A percentile compares a stretch with the other conserved stretches of the same genome.
phyloP scores from a whole-genome alignment of 2,797 vertebrate species.

The Typhlichthys eigenmanni region DNA sequence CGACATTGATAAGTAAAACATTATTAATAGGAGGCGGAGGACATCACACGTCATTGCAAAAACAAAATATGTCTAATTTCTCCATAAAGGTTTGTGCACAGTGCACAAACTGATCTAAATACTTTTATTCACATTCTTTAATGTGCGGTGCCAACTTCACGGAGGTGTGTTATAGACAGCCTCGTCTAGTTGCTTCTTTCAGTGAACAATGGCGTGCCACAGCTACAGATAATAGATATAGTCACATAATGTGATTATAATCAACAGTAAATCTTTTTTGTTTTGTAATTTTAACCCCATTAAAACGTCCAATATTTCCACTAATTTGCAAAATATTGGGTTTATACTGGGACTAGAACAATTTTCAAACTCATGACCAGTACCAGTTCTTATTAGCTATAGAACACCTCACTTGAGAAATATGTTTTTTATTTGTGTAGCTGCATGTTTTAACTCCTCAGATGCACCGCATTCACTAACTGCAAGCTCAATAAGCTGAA shows the following conservation, averaged over 20 bases:
- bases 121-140: too few relatives aligned
- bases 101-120: too few relatives aligned
- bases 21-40: too few relatives aligned
- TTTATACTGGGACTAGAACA: conserved; percentile 23
- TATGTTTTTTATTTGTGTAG: conserved; percentile 34
- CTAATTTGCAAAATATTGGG: conserved; percentile 14
- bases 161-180: not conserved
- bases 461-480: conserved; percentile 40
- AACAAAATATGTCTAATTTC: too few relatives aligned
- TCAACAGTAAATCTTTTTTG: not conserved
- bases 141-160: too few relatives aligned
- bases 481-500: not conserved
- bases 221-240: too few relatives aligned
- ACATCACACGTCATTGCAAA: too few relatives aligned
- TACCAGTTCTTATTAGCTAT: conserved; percentile 37
- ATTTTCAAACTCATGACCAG: conserved; percentile 17
- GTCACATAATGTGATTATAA: conserved; percentile 4
- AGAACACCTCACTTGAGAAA: conserved; percentile 40
- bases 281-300: conserved; percentile 10
- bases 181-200: conserved; percentile 14
- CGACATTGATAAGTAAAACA: too few relatives aligned
- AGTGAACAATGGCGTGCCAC: not conserved
- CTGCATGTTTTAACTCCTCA: conserved; percentile 53
- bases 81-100: too few relatives aligned
- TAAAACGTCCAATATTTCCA: conserved; percentile 10